Conservation (phyloP, 2,113 vertebrate genomes). For the Xiphias gladius region DNA sequence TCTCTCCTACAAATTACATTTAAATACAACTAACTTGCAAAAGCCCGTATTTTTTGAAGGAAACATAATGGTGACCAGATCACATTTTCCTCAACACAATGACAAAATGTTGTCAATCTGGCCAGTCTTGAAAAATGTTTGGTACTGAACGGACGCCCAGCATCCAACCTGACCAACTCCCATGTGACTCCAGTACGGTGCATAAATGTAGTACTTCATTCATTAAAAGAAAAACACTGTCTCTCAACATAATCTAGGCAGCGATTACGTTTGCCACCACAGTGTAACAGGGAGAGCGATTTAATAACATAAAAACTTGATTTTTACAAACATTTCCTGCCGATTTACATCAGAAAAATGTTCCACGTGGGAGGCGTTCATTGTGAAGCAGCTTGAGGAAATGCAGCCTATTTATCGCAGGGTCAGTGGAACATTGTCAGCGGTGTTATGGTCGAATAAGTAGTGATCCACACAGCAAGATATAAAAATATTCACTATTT, state of each 20-base stretch:
- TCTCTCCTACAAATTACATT: neutral
- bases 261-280: neutral
- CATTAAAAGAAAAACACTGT: neutral
- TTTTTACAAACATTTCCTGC: neutral
- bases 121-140: too few species aligned
- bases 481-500: neutral
- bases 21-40: too few species aligned
- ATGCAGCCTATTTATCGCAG: neutral
- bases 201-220: neutral
- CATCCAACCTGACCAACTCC: neutral
- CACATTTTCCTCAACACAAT: too few species aligned
- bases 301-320: neutral
- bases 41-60: too few species aligned
- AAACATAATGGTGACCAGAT: too few species aligned
- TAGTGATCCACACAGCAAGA: neutral
- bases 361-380: neutral
- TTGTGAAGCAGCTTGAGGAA: neutral
- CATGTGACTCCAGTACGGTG: neutral
- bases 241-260: neutral
- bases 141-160: too few species aligned
- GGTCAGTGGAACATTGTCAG: neutral
- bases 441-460: neutral
- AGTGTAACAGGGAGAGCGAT: neutral
- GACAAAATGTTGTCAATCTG: too few species aligned
- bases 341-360: neutral